phyloP scores from a whole-genome alignment of 2,888 invertebrate genomes.

The Cartodere bifasciata region DNA sequence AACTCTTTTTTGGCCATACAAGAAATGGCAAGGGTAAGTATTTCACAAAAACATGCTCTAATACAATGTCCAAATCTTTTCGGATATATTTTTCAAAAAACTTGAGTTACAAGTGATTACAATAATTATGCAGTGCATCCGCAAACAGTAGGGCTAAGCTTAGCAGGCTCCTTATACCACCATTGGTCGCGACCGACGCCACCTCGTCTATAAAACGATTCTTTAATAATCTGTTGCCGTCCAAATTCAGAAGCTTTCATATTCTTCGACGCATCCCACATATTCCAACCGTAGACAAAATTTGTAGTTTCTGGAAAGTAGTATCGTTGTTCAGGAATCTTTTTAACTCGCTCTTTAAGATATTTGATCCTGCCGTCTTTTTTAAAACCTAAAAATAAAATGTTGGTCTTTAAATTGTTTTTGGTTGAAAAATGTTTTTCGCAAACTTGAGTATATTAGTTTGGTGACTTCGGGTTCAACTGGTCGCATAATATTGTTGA shows the following conservation, averaged over 20 bases:
- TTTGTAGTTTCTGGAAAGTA: slow-evolving; percentile 39
- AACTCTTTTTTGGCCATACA: too few species aligned
- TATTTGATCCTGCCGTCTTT: slow-evolving; percentile 40
- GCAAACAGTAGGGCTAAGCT: slow-evolving; percentile 29
- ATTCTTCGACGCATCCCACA: slow-evolving; percentile 33
- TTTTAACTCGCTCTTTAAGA: slow-evolving; percentile 36
- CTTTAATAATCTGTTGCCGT: slow-evolving; percentile 38
- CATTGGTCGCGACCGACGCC: slow-evolving; percentile 43
- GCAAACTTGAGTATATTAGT: slow-evolving; percentile 34
- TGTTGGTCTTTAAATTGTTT: too few species aligned
- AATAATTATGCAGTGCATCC: slow-evolving; percentile 16
- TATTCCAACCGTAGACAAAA: slow-evolving; percentile 49
- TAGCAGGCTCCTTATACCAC: slow-evolving; percentile 40
- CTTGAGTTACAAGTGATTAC: background rate
- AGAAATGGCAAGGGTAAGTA: slow-evolving; percentile 17
- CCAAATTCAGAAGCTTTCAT: slow-evolving; percentile 33
- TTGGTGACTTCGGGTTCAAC: slow-evolving; percentile 37
- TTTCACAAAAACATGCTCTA: too few species aligned
- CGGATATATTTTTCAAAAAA: background rate
- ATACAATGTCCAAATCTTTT: too few species aligned
- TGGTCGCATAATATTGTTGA: slow-evolving; percentile 36
- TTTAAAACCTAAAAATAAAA: slow-evolving; percentile 19
- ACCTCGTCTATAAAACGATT: slow-evolving; percentile 43
- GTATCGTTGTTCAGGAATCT: slow-evolving; percentile 43
- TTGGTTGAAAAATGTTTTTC: background rate